Base-by-base conservation (phyloP, 2,113 vertebrate genomes). In the Murina feae region DNA sequence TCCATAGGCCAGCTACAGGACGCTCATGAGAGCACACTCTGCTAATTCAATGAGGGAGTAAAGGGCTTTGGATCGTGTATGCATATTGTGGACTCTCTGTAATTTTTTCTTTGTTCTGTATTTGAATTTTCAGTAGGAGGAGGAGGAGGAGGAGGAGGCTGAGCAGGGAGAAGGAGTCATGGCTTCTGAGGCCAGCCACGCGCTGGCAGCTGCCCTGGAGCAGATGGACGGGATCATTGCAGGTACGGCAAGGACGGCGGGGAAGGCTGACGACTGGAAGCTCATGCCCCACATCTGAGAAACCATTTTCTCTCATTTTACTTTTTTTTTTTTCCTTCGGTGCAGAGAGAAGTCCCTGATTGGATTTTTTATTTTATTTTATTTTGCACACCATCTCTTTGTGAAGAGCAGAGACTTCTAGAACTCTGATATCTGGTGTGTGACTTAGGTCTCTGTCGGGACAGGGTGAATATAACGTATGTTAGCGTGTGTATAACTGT, bases 141-240 rank as follows among this genome's bases (percentile, higher is more conserved):
- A 86, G 92, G 51, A 93, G 93, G 47, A 86, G 92, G 51, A 86
- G 90, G 60, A 47, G 30, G 75, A 93, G 35, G 49, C 94, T 63
- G 53, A 95, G 84, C 55, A 96, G 96, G 66, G 58, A 82, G 78
- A 63, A 96, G 47, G 68, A 78, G 81, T 44, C 97, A 99, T 99
- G 99, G 98, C 98, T 76, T 99, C 99, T 69, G 98, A 99, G 37
- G 99, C 99, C 55, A 99, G 99, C 95, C 98, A 99, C 14, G 98
- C 98, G 96, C 98, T 99, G 93, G 99, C 99, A 97, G 98, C 99
- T 76, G 99, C 99, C 93, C 97, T 99, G 97, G 99, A 99, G 97
- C 99, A 99, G 98, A 99, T 99, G 99, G 99, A 99, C 79, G 98
- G 99, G 94, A 99, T 99, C 96, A 99, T 99, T 95, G 99, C 99